Conservation (phyloP, 1,140 invertebrate genomes). For the Caenorhabditis briggsae region DNA sequence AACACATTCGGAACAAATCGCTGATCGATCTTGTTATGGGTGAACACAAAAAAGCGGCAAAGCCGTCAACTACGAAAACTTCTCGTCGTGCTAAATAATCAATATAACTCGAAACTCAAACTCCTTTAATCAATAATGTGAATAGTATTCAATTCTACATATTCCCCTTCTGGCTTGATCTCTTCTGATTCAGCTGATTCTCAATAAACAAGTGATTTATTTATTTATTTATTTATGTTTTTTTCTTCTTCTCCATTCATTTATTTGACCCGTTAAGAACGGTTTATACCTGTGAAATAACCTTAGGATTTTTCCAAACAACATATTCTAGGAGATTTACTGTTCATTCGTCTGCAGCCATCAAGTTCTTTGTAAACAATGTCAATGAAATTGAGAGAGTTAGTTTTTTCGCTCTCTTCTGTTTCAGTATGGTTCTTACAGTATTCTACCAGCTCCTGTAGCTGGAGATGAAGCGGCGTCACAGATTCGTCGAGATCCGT, state of each 20-base stretch:
- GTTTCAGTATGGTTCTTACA: background rate
- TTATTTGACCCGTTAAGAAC: background rate
- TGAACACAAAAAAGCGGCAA: background rate
- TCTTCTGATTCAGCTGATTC: background rate
- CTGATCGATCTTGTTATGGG: too few species aligned
- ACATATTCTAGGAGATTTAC: too few species aligned
- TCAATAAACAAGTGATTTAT: constrained; percentile 9
- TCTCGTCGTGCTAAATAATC: background rate
- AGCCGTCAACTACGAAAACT: background rate
- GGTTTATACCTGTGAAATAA: too few species aligned
- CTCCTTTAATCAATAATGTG: background rate
- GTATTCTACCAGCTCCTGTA: constrained; percentile 61
- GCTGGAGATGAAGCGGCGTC: constrained; percentile 60
- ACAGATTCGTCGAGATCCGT: constrained; percentile 69
- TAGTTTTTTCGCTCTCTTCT: background rate
- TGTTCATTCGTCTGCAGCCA: too few species aligned
- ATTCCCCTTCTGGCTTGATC: background rate
- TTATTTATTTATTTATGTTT: background rate
- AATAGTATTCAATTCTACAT: background rate
- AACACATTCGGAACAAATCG: background rate
- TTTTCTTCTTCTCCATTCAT: background rate
- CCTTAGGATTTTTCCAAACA: too few species aligned
- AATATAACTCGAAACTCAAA: background rate
- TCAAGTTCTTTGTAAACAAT: background rate
- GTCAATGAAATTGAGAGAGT: constrained; percentile 46